A percentile compares a stretch with the other conserved stretches of the same genome.
Conservation (phyloP, 2,113 vertebrate species). For the Odocoileus hemionus region DNA sequence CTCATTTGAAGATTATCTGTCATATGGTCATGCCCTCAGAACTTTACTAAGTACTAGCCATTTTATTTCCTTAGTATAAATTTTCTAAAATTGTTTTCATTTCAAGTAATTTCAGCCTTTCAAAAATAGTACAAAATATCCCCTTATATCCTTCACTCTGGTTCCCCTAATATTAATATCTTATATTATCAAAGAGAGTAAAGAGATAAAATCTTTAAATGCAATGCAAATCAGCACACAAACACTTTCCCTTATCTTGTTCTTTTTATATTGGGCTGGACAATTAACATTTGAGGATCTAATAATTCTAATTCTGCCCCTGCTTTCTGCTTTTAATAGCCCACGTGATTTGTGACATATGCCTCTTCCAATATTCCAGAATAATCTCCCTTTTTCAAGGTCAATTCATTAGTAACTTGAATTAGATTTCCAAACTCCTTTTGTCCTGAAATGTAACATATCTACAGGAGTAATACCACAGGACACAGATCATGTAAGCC, state of each 20-base stretch:
- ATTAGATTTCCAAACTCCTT: background rate
- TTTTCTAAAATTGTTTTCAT: background rate
- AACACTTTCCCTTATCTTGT: slow-evolving; percentile 36
- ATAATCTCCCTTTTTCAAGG: background rate
- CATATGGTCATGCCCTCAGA: background rate
- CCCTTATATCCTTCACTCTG: background rate
- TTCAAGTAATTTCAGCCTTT: background rate
- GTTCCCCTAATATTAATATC: background rate
- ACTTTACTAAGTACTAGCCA: background rate
- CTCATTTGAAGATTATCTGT: background rate
- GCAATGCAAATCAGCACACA: slow-evolving; percentile 33
- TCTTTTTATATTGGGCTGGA: slow-evolving; percentile 26
- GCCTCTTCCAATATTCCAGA: background rate
- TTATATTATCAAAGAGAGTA: slow-evolving; percentile 36
- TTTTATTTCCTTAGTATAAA: background rate
- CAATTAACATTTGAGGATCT: slow-evolving; percentile 48
- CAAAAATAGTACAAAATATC: background rate
- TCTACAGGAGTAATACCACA: background rate
- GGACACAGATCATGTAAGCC: background rate
- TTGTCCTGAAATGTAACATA: background rate
- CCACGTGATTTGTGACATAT: background rate
- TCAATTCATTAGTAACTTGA: background rate
- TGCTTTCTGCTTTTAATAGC: background rate
- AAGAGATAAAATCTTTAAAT: slow-evolving; percentile 60
- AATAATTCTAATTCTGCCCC: slow-evolving; percentile 16